These are phyloP conservation scores for Trilocha varians DNA, from an alignment of 2,888 invertebrate genomes.

Conservation along the genomic window DNA sequence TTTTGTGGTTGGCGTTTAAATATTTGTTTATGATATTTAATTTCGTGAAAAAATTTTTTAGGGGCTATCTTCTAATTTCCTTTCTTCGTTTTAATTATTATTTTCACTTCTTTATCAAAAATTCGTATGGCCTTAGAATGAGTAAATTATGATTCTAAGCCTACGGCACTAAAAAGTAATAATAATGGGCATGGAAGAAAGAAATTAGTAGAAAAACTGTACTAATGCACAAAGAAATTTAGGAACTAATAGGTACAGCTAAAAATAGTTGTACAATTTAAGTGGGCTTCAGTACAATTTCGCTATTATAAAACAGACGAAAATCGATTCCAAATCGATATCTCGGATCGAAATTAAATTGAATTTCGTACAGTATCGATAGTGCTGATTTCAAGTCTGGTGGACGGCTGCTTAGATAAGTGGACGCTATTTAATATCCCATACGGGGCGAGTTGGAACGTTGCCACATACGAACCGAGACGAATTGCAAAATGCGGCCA, in stretches of 20 bases:
- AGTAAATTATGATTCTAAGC: no score
- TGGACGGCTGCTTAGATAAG: constrained; percentile 46
- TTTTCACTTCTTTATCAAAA: no score
- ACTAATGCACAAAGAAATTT: no score
- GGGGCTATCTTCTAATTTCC: no score
- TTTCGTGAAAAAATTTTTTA: background rate
- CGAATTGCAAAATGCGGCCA: constrained; percentile 20
- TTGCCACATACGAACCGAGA: constrained; percentile 31
- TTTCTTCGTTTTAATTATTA: no score
- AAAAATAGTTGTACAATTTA: no score
- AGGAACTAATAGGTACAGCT: no score
- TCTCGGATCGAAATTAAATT: constrained; percentile 36
- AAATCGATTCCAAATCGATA: constrained; percentile 6
- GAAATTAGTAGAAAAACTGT: no score
- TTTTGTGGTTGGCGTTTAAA: constrained; percentile 12
- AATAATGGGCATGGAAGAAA: no score
- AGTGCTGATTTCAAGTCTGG: constrained; percentile 45
- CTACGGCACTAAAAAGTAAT: no score
- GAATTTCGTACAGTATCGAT: constrained; percentile 43
- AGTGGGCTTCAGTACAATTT: no score
- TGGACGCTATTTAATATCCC: constrained; percentile 54
- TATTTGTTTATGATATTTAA: background rate
- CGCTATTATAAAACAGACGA: background rate
- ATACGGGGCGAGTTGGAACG: constrained; percentile 31
- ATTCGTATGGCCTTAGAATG: no score